Evolutionary conservation across 1,140 invertebrate species (phyloP), one percentile per base, ranked within the genome.

Genomic region (Cydia pomonella): DNA sequence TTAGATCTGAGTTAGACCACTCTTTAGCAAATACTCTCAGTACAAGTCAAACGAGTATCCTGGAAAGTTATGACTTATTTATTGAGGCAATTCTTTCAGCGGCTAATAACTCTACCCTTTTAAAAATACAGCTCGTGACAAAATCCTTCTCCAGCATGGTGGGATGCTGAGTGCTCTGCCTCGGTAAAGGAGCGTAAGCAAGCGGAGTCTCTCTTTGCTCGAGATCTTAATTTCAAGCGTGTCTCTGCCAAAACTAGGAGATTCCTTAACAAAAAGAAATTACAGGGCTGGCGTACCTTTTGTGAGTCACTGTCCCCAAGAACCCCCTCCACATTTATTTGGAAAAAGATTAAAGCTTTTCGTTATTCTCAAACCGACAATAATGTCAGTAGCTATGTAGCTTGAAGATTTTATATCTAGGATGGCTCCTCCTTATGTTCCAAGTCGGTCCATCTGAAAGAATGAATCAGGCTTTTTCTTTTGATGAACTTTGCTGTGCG

Each of bases 291-390:
- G 82, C 29, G 50, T 10, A 66, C 72, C 9, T 80, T 82, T 66
- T 84, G 79, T 73, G 25, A 74, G 62, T 47, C 59, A 50, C 18
- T 84, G 18, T 73, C 72, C 2, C 80, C 79, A 12, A 41, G 74
- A 21, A 75, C 78, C 21, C 73, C 75, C 10, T 29, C 77, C 3
- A 63, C 75, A 18, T 1, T 79, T 12, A 73, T 84, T 3, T 82
- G 80, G 82, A 73, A 75, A 71, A 76, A 77, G 10, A 77, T 83
- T 21, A 83, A 75, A 78, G 71, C 72, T 66, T 80, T 79, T 76
- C 74, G 75, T 18, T 6, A 62, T 2, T 41, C 73, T 38, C 16
- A 44, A 10, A 29, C 47, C 16, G 29, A 44, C 21, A 50, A 62
- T 16, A 72, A 21, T 10, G 7, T 25, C 13, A 23, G 27, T 13